Percentiles rank a stretch among this genome's conserved stretches.
These are phyloP conservation scores for Aphis craccivora DNA, from an alignment of 1,140 invertebrate species.

Conservation along the genomic window DNA sequence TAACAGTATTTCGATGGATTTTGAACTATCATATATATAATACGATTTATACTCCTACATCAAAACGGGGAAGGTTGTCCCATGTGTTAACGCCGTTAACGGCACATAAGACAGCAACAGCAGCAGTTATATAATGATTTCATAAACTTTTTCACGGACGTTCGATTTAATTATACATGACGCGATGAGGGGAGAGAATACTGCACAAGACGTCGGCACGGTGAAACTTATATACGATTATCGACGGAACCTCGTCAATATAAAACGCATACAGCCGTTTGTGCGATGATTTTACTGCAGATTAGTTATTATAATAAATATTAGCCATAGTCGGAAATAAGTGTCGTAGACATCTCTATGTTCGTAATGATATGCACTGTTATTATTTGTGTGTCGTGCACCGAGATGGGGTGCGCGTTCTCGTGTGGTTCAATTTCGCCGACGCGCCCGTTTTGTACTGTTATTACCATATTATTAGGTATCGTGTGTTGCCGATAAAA, in stretches of 20 bases:
- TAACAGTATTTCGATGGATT: background rate
- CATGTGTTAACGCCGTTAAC: background rate
- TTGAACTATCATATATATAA: background rate
- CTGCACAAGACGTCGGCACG: background rate
- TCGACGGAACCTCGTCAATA: background rate
- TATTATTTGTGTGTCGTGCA: too few species aligned
- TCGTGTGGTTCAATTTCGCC: background rate
- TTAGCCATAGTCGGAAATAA: background rate
- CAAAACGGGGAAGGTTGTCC: background rate
- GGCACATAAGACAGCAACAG: background rate
- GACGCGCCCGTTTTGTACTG: too few species aligned
- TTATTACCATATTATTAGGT: too few species aligned
- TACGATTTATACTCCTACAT: background rate
- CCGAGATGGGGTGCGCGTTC: background rate
- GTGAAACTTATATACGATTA: background rate
- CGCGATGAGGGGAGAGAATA: too few species aligned
- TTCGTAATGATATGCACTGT: too few species aligned
- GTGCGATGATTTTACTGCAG: conserved; percentile 14
- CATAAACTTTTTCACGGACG: background rate
- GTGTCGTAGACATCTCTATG: too few species aligned
- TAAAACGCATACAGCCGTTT: background rate
- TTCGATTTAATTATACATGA: background rate
- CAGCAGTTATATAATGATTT: background rate
- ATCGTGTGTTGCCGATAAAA: too few species aligned
- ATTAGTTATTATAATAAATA: too few species aligned